Evolutionary conservation across 2,888 invertebrate species (phyloP), one percentile per base, ranked within the genome.

Genomic region (Cancer borealis): DNA sequence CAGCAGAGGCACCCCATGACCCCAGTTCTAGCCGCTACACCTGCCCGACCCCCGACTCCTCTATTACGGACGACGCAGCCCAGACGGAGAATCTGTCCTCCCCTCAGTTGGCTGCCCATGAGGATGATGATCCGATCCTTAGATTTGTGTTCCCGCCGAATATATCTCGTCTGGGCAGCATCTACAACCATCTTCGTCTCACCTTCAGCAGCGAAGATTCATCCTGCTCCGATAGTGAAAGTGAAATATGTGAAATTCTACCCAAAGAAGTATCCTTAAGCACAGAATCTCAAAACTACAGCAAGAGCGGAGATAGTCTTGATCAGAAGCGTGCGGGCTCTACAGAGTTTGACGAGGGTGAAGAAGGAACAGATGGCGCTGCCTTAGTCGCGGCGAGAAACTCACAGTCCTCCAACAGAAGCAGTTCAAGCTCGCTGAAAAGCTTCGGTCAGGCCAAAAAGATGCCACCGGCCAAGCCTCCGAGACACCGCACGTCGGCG

Each of bases 81-180:
- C 17, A 12, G 39, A 60, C 60, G 60, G 60, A 60, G 17, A 14
- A 14, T 17, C 39, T 84, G 30, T 84, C 84, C 39, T 39, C 84
- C 12, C 84, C 84, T 30, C 39, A 3, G 84, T 84, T 14, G 12
- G n/a, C 0, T 12, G 3, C 14, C 2, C 3, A 30, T 8, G 39
- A 84, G 10, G 84, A 39, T 5, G 84, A 84, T 4, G 39, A 84
- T 84, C 39, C 14, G 8, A 30, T 4, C 73, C 4, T n/a, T 10
- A 39, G 39, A 84, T 84, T 84, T 39, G 39, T 12, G 39, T 84
- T 30, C 30, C 84, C 84, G 39, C 84, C 84, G 3, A 84, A 84
- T 12, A 84, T 84, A 39, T 84, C 84, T 8, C 84, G 84, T 12
- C 84, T 84, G 14, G 84, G 84, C 84, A 84, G 84, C 84, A 84